Conservation (phyloP, 1,140 invertebrate species). For the Musca vetustissima region DNA sequence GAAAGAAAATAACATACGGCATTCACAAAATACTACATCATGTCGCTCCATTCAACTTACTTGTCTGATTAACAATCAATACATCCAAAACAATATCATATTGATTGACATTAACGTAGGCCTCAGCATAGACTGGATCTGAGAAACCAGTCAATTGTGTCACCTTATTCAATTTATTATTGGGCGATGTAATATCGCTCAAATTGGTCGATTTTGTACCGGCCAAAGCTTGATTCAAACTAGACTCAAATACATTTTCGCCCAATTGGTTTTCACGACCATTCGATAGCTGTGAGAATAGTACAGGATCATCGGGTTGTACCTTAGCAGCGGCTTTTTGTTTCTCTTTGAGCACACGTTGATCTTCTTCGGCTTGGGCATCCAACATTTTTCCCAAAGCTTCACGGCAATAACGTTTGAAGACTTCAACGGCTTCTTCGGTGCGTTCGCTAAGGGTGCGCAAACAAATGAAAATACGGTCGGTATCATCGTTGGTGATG, state of each 20-base stretch:
- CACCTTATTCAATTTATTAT: slow-evolving; percentile 79
- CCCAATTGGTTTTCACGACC: slow-evolving; percentile 73
- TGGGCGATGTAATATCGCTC: slow-evolving; percentile 59
- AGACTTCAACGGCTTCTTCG: slow-evolving; percentile 72
- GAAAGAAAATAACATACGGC: neutral
- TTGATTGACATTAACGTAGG: slow-evolving; percentile 98
- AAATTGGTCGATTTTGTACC: slow-evolving; percentile 59
- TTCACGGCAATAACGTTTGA: slow-evolving; percentile 74
- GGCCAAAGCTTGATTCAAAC: slow-evolving; percentile 86
- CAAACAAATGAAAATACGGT: slow-evolving; percentile 85
- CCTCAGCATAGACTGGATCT: slow-evolving; percentile 98
- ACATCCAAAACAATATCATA: slow-evolving; percentile 98
- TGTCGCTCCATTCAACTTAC: slow-evolving; percentile 47
- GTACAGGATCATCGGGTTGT: slow-evolving; percentile 85
- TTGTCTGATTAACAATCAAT: slow-evolving; percentile 96
- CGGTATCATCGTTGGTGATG: slow-evolving; percentile 94
- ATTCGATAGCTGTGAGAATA: slow-evolving; percentile 80
- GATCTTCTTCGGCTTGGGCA: slow-evolving; percentile 70
- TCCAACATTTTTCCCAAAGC: slow-evolving; percentile 85
- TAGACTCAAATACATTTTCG: slow-evolving; percentile 94
- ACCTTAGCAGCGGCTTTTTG: slow-evolving; percentile 71
- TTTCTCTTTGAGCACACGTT: slow-evolving; percentile 60
- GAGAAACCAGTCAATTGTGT: slow-evolving; percentile 99
- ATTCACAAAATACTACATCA: neutral
- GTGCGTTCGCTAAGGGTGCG: slow-evolving; percentile 77